Evolutionary conservation across 2,888 invertebrate species (phyloP), one percentile per base, ranked within the genome.

Genomic region (Xestia c-nigrum): DNA sequence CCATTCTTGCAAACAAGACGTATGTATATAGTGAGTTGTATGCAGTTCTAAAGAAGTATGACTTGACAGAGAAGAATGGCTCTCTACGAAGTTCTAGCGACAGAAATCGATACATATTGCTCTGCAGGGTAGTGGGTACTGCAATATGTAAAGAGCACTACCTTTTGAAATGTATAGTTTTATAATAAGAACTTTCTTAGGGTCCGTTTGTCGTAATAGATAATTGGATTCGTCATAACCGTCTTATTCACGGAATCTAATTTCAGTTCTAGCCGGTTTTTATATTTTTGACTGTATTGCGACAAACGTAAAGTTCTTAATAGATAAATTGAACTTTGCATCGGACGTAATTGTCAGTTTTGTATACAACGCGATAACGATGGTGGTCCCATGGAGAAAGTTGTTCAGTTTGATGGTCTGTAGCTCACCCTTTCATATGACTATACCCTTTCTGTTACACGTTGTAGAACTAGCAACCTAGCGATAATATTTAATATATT

Each of bases 81-180:
- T 16, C 55, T 61, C 57, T 59, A 10, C 31, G 55, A 68, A 83
- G 71, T 83, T 59, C 52, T 47, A 71, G 68, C 55, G 85, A 83
- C 71, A 52, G 55, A 38, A 83, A 83, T 85, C 83, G 84, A 83
- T 83, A 83, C 65, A 69, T 78, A 74, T 83, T 85, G 64, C 84
- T 65, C 38, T 63, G 52, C 24, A n/a, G 24, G 64, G 57, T 43
- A 12, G 67, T 57, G 43, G n/a, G 16, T 50, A 63, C 50, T 57
- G 57, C 71, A 78, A 61, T 83, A 85, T 83, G 57, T 68, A 82
- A 76, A 68, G 63, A 38, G 21, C 31, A 47, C 0, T 50, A 52
- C 24, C 24, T 40, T 47, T 10, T 55, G 14, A 9, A 55, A 31
- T 76, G 10, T 24, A n/a, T 46, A 19, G 46, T 40, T 78, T 75